These are phyloP conservation scores for Mesoclemmys tuberculata DNA, from an alignment of 2,113 vertebrate genomes.

Conservation along the genomic window DNA sequence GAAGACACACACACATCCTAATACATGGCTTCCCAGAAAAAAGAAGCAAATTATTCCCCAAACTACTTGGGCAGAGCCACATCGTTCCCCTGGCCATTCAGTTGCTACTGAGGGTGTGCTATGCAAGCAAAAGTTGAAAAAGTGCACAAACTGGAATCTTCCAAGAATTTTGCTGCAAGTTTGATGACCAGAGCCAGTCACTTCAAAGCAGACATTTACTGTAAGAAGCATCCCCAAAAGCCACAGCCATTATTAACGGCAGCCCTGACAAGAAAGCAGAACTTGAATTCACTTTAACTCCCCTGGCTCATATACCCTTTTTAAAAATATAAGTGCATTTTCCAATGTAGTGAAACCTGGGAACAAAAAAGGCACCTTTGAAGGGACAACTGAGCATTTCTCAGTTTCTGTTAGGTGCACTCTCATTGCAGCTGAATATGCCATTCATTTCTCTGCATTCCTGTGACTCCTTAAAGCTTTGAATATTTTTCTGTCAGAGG, in stretches of 20 bases:
- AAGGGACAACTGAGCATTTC: neutral
- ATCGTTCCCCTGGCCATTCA: neutral
- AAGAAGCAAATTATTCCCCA: neutral
- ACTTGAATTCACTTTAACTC: neutral
- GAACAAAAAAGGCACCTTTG: neutral
- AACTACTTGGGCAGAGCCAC: neutral
- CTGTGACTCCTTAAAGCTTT: neutral
- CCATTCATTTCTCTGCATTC: neutral
- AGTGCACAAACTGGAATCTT: neutral
- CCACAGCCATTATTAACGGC: neutral
- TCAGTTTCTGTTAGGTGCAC: neutral
- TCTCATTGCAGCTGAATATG: neutral
- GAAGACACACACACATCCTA: neutral
- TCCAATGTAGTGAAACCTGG: neutral
- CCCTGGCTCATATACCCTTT: neutral
- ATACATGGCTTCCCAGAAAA: neutral
- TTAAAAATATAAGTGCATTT: neutral
- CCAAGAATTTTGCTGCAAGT: neutral
- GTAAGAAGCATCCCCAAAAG: neutral
- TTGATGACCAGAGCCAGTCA: neutral
- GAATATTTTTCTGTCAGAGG: neutral
- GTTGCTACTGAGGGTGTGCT: neutral
- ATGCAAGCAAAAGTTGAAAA: neutral
- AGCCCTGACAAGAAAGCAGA: neutral
- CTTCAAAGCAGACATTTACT: slow-evolving; percentile 3